A percentile compares a stretch with the other conserved stretches of the same genome.
phyloP scores from a whole-genome alignment of 2,888 invertebrate genomes.

The Cephus rjabovi region DNA sequence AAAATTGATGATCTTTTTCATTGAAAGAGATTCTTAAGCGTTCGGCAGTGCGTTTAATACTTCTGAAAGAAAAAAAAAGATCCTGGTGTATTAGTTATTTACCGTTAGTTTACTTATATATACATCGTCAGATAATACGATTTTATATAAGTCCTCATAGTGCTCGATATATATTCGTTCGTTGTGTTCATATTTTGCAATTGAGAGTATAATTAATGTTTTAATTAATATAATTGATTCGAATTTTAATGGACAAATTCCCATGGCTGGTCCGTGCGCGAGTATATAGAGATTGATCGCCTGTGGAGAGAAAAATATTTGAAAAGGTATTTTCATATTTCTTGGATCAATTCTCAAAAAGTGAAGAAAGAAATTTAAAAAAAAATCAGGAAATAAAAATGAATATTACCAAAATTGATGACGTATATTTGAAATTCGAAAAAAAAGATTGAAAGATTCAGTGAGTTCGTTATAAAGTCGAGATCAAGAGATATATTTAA shows the following conservation, averaged over 20 bases:
- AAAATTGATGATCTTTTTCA: neutral
- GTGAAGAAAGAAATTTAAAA: neutral
- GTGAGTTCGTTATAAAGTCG: neutral
- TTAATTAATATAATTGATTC: constrained; percentile 27
- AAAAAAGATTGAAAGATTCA: neutral
- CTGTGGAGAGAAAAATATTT: neutral
- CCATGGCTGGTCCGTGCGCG: constrained; percentile 22
- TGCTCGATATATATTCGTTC: constrained; percentile 7
- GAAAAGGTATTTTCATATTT: neutral
- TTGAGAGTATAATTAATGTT: constrained; percentile 34
- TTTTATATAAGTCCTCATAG: neutral
- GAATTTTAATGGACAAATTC: constrained; percentile 3
- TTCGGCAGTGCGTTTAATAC: neutral
- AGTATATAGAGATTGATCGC: neutral
- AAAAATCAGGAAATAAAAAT: neutral
- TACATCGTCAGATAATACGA: neutral
- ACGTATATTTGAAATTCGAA: neutral
- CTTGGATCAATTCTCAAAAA: neutral
- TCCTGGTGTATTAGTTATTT: too few relatives aligned
- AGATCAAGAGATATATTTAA: neutral
- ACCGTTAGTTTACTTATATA: neutral
- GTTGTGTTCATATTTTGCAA: constrained; percentile 38
- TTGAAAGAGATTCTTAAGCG: neutral
- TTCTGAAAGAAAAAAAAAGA: neutral
- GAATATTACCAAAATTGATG: neutral